Conservation (phyloP, 2,797 vertebrate species). For the Notamacropus eugenii region DNA sequence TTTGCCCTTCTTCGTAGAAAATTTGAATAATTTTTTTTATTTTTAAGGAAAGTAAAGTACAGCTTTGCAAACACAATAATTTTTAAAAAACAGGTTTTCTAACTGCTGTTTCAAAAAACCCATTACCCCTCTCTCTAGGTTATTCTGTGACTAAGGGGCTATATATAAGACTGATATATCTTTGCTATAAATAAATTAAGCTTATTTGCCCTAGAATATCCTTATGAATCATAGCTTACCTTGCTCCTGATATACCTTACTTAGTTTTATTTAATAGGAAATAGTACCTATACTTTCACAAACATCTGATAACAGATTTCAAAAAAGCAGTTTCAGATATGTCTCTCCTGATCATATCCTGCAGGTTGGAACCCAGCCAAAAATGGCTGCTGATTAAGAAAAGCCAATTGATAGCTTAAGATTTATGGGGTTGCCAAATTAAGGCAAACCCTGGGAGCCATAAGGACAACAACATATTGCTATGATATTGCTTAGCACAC, state of each 20-base stretch:
- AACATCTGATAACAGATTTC: conserved; percentile 35
- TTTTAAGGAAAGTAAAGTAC: no score
- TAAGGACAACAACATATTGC: neutral
- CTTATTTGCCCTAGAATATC: conserved; percentile 34
- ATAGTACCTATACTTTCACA: conserved; percentile 39
- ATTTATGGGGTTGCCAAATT: conserved; percentile 14
- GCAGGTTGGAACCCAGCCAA: neutral
- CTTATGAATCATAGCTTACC: neutral
- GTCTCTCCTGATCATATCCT: neutral
- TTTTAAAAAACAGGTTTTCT: no score
- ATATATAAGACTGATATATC: no score
- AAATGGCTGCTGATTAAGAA: conserved; percentile 7
- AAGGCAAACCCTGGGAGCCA: neutral
- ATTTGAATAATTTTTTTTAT: no score
- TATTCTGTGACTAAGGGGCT: no score
- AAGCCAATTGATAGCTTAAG: conserved; percentile 23
- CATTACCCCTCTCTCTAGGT: no score
- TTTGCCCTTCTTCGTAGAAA: no score
- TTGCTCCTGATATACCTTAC: neutral
- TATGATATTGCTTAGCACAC: neutral
- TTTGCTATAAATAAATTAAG: no score
- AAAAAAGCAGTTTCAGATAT: neutral
- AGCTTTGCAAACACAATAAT: no score
- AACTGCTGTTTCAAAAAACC: no score
- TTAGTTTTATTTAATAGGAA: conserved; percentile 39